Percentiles rank a stretch among this genome's conserved stretches.
These are phyloP conservation scores for Paradoxurus hermaphroditus DNA, from an alignment of 2,113 vertebrate genomes.

Conservation along the genomic window DNA sequence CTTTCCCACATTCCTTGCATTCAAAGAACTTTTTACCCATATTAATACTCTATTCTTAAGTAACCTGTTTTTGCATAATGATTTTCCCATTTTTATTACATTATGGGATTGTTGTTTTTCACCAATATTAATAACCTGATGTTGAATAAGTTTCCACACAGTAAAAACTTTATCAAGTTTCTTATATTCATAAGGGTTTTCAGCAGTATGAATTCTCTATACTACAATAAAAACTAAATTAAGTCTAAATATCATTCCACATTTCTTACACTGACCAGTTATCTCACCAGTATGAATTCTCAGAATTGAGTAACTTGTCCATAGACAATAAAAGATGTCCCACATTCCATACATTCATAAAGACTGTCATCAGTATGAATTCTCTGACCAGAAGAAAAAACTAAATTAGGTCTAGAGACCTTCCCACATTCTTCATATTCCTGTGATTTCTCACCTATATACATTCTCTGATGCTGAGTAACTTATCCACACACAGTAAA, in stretches of 20 bases:
- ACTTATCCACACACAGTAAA: neutral
- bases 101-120: neutral
- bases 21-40: neutral
- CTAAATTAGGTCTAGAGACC: neutral
- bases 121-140: neutral
- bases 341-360: neutral
- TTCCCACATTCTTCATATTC: neutral
- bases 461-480: neutral
- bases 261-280: neutral
- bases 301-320: neutral
- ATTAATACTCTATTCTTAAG: neutral
- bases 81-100: neutral
- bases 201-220: constrained; percentile 50
- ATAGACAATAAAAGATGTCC: neutral
- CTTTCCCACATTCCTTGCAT: neutral
- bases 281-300: constrained; percentile 13
- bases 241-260: neutral
- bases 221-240: neutral
- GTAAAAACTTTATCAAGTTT: neutral
- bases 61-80: neutral
- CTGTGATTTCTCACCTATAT: neutral
- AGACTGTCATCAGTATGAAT: neutral
- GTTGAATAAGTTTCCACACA: neutral
- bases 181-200: neutral
- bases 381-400: neutral